Percentiles rank a stretch among this genome's conserved stretches.
Conservation (phyloP, 2,113 vertebrate species). For the Prunella himalayana region DNA sequence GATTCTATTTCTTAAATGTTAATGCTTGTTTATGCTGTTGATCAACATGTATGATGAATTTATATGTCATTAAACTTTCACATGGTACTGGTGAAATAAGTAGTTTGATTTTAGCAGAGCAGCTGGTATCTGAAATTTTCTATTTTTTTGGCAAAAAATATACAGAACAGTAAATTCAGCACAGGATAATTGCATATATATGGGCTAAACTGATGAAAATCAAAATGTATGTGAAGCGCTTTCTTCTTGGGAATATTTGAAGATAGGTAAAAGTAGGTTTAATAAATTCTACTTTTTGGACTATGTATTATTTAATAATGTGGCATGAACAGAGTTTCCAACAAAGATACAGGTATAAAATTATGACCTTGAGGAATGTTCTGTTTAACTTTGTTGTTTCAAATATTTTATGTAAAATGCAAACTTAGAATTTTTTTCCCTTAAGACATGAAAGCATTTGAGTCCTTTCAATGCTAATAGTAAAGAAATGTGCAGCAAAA, state of each 20-base stretch:
- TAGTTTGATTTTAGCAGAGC: not conserved
- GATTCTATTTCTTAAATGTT: not conserved
- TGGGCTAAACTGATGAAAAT: not conserved
- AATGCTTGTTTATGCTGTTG: not conserved
- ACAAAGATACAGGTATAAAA: not conserved
- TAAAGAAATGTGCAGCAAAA: not conserved
- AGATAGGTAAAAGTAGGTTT: not conserved
- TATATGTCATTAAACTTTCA: not conserved
- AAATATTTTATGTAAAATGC: not conserved
- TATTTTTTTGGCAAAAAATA: not conserved
- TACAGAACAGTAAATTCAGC: not conserved
- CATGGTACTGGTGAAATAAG: not conserved
- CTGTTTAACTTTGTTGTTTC: not conserved
- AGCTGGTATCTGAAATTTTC: not conserved
- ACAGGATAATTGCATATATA: not conserved
- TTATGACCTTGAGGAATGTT: not conserved
- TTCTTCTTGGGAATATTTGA: not conserved
- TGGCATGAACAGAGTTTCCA: not conserved
- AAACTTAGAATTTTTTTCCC: not conserved
- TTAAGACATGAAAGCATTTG: not conserved
- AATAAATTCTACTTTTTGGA: not conserved
- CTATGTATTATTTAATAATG: not conserved
- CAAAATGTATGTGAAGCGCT: accelerated
- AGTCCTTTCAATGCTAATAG: not conserved
- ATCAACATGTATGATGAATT: not conserved